These are phyloP conservation scores for Perizoma affinitatum DNA, from an alignment of 2,888 invertebrate genomes.

Conservation along the genomic window DNA sequence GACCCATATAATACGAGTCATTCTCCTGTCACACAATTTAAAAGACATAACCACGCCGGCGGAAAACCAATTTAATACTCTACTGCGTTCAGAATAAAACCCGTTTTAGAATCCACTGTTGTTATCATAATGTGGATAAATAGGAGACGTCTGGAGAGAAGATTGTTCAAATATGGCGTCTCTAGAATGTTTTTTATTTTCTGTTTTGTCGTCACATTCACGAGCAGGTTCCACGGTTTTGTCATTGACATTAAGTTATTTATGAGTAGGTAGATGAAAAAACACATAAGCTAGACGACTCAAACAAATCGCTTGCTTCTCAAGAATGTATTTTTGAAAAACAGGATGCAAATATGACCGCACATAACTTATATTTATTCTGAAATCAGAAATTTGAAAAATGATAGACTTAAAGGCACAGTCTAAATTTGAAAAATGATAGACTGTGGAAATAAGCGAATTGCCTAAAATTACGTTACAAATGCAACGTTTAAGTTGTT, in stretches of 20 bases:
- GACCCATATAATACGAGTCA: slow-evolving; percentile 8
- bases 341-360: too few relatives aligned
- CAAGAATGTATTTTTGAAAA: too few relatives aligned
- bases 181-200: slow-evolving; percentile 30
- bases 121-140: slow-evolving; percentile 60
- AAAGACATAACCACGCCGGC: slow-evolving; percentile 34
- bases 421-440: too few relatives aligned
- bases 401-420: too few relatives aligned
- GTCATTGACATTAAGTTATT: slow-evolving; percentile 14
- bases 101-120: slow-evolving; percentile 40
- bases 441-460: too few relatives aligned
- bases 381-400: too few relatives aligned
- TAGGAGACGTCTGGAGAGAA: slow-evolving; percentile 55
- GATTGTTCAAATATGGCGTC: slow-evolving; percentile 54
- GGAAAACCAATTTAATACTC: slow-evolving; percentile 49
- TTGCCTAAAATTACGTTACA: too few relatives aligned
- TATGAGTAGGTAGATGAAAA: slow-evolving; percentile 3
- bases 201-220: slow-evolving; percentile 29
- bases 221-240: slow-evolving; percentile 18
- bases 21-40: slow-evolving; percentile 35
- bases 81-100: slow-evolving; percentile 45
- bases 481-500: too few relatives aligned
- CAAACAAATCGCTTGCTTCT: too few relatives aligned
- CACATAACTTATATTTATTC: too few relatives aligned
- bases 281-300: too few relatives aligned